These are phyloP conservation scores for Actinostola sp. DNA, from an alignment of 92 coral and sea anemone genomes.

Conservation along the genomic window DNA sequence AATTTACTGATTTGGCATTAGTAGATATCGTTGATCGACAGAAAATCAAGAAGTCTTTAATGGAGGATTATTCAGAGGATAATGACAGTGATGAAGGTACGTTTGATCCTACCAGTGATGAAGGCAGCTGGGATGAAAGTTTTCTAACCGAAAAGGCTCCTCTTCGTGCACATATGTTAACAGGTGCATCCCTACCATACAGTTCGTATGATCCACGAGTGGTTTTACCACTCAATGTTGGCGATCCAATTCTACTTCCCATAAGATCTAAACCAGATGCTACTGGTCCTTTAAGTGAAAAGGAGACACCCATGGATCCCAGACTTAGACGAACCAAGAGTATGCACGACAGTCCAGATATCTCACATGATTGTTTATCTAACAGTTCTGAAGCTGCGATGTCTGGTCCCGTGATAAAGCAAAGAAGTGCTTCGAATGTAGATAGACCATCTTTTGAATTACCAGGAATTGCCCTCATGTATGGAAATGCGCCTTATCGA, in stretches of 20 bases:
- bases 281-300: neutral
- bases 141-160: slow-evolving; percentile 54
- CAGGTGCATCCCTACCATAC: slow-evolving; percentile 85
- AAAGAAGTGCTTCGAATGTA: slow-evolving; percentile 10
- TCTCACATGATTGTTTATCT: neutral
- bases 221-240: slow-evolving; percentile 62
- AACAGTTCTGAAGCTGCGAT: neutral
- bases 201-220: slow-evolving; percentile 87
- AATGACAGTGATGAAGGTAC: slow-evolving; percentile 24
- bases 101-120: slow-evolving; percentile 16
- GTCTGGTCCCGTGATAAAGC: neutral
- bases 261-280: slow-evolving; percentile 4
- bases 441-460: slow-evolving; percentile 29
- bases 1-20: slow-evolving; percentile 2
- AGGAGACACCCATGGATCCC: neutral
- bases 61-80: neutral
- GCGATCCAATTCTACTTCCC: slow-evolving; percentile 62
- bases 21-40: slow-evolving; percentile 4
- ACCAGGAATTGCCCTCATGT: slow-evolving; percentile 36
- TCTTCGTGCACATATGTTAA: slow-evolving; percentile 63
- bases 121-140: slow-evolving; percentile 26
- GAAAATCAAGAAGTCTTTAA: neutral
- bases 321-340: slow-evolving; percentile 16
- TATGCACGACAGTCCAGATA: slow-evolving; percentile 12
- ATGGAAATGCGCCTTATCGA: slow-evolving; percentile 10